Percentiles rank a stretch among this genome's conserved stretches.
These are phyloP conservation scores for Galerucella calmariensis DNA, from an alignment of 2,888 invertebrate genomes.

Conservation along the genomic window DNA sequence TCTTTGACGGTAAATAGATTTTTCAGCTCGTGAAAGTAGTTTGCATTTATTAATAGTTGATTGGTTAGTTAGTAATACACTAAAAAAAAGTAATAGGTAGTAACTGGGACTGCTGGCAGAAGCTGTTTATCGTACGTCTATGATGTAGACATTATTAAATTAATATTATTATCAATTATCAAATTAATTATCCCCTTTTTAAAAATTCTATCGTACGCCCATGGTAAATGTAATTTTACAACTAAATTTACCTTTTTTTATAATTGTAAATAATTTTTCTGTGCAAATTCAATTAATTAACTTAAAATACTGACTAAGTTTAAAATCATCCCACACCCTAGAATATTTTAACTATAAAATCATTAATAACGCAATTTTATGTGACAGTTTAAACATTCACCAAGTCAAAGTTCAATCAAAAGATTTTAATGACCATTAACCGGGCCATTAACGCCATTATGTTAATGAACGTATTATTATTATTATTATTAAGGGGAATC, in stretches of 20 bases:
- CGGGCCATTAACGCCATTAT: too few species aligned
- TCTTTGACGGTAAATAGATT: neutral
- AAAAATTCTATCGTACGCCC: too few species aligned
- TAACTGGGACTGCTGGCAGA: too few species aligned
- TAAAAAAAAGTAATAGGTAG: neutral
- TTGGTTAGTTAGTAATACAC: neutral
- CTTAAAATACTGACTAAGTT: neutral
- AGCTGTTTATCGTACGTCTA: too few species aligned
- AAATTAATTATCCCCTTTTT: too few species aligned
- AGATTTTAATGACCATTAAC: neutral
- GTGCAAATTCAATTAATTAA: too few species aligned
- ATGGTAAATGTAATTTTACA: too few species aligned
- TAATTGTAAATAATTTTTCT: too few species aligned
- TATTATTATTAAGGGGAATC: too few species aligned
- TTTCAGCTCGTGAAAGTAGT: slow-evolving; percentile 1
- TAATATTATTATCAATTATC: too few species aligned
- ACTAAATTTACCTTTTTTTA: too few species aligned
- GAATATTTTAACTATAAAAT: neutral
- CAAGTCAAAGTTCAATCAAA: neutral
- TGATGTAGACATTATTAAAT: too few species aligned
- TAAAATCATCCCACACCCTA: neutral
- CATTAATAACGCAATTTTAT: neutral
- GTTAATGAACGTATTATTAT: neutral
- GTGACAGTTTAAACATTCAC: neutral
- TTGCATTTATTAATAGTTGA: neutral